phyloP scores from a whole-genome alignment of 35 echinoderm and acorn worm genomes.

The Patiria miniata region DNA sequence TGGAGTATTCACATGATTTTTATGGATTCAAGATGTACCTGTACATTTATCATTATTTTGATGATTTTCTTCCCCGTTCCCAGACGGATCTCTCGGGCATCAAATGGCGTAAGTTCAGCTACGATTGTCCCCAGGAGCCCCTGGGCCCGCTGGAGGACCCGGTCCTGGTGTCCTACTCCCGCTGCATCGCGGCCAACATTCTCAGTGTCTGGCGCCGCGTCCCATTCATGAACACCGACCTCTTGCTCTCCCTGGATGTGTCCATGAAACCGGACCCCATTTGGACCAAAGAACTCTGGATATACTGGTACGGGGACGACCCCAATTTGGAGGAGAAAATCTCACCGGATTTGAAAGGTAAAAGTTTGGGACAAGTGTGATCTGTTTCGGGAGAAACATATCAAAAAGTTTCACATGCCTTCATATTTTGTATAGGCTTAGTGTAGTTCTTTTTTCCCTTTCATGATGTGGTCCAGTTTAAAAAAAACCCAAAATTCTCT shows the following conservation, averaged over 20 bases:
- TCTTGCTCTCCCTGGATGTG: conserved; percentile 13
- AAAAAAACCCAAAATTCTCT: not conserved
- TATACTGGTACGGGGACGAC: conserved; percentile 98
- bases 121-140: conserved; percentile 64
- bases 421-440: not conserved
- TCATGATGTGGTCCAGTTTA: not conserved
- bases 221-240: conserved; percentile 23
- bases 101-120: conserved; percentile 93
- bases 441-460: not conserved
- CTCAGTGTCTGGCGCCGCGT: conserved; percentile 89
- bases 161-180: conserved; percentile 84
- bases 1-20: too few species aligned
- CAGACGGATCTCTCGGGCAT: conserved; percentile 96
- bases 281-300: conserved; percentile 87
- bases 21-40: too few species aligned
- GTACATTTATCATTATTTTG: too few species aligned
- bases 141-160: conserved; percentile 96
- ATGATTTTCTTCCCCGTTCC: not conserved
- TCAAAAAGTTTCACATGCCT: too few species aligned
- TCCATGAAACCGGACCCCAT: conserved; percentile 7
- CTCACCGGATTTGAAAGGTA: conserved; percentile 85
- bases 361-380: not conserved
- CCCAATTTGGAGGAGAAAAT: conserved; percentile 86
- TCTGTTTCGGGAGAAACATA: too few species aligned
- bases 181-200: conserved; percentile 81